Base-by-base conservation (phyloP, 2,797 vertebrate species). In the Myotis findleyi region DNA sequence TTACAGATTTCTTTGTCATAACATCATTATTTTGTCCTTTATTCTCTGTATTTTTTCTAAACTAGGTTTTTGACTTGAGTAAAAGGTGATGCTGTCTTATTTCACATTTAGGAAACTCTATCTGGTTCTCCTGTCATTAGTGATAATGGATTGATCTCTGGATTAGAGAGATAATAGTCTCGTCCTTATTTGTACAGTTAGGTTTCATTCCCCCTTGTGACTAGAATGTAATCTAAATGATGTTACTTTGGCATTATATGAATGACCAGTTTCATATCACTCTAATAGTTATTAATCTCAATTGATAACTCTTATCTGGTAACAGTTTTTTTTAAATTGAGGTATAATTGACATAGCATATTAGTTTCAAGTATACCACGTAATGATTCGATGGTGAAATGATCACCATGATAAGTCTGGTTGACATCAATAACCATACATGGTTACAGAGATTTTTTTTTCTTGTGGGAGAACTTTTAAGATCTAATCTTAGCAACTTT, bases 211-310 rank as follows among this genome's bases (percentile, higher is more conserved):
- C 23, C 17, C 16, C 27, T 76, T 87, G 21, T 62, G 13, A 77
- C 62, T 90, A 69, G 87, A 93, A 80, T 69, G n/a, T 90, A 86
- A 76, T 47, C 51, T 92, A 80, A 82, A 93, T 89, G 41, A 89
- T 68, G 73, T 68, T 96, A 85, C 25, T 82, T 82, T 73, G 84
- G 18, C n/a, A 62, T 91, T 73, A 27, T 51, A 41, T 87, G 49
- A 91, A 62, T 13, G 30, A 92, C 14, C 20, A 95, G 2, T 87
- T 92, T 91, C 21, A 88, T 5, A 17, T 86, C 38, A 82, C 8
- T 75, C 44, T 86, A 73, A 66, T 36, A 84, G 47, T 91, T 90
- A n/a, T 20, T 91, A 16, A 44, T 82, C 49, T 71, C 71, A 87
- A 21, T 55, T 84, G 18, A 51, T 92, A 92, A 76, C 66, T 51